phyloP scores from a whole-genome alignment of 2,113 vertebrate species.

The Tricholaema leucomelas region DNA sequence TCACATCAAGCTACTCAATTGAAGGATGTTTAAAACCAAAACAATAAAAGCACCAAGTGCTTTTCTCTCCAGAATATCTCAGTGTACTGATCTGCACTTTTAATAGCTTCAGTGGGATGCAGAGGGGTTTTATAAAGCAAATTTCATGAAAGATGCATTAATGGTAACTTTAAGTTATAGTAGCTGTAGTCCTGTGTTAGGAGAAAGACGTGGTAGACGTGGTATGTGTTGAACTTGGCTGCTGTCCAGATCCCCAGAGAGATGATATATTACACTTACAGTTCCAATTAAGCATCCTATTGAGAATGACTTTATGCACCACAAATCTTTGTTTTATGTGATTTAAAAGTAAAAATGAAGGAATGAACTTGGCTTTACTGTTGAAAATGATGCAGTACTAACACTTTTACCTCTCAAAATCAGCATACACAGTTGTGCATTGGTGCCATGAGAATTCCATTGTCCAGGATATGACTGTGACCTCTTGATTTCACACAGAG shows the following conservation, averaged over 20 bases:
- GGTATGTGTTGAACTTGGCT: not conserved
- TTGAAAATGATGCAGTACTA: not conserved
- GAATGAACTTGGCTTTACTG: not conserved
- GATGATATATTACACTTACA: not conserved
- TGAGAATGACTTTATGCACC: constrained; percentile 12
- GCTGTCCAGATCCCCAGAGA: constrained; percentile 13
- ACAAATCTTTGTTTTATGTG: constrained; percentile 4
- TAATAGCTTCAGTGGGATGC: not conserved
- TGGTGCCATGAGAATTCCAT: not conserved
- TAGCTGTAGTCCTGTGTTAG: not conserved
- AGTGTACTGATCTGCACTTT: not conserved
- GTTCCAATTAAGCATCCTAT: constrained; percentile 17
- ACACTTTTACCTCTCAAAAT: not conserved
- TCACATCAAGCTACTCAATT: not conserved
- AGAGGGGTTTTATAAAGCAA: not conserved
- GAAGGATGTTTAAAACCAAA: not conserved
- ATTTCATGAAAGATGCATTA: not conserved
- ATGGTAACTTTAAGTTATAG: not conserved
- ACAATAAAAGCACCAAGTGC: not conserved
- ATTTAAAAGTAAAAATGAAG: constrained; percentile 19
- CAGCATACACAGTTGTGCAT: not conserved
- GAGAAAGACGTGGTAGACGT: not conserved
- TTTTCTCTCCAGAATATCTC: not conserved
- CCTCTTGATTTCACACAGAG: not conserved
- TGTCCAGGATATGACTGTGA: not conserved